A percentile compares a stretch with the other conserved stretches of the same genome.
Conservation (phyloP, 2,113 vertebrate genomes). For the Cephalopholis sonnerati region DNA sequence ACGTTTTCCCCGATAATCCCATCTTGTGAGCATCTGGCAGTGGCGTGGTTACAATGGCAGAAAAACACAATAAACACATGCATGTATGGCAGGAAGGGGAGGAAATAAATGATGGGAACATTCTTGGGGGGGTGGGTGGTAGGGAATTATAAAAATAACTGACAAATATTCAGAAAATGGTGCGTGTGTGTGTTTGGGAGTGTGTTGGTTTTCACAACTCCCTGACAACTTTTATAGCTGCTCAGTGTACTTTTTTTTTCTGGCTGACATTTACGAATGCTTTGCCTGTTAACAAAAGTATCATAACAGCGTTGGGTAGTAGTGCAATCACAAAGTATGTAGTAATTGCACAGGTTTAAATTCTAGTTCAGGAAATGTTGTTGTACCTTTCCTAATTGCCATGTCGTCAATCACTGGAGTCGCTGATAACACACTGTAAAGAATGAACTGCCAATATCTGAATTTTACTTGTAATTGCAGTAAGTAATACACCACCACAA, state of each 20-base stretch:
- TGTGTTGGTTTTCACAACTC: constrained; percentile 21
- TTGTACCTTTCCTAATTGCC: constrained; percentile 31
- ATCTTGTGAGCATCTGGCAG: constrained; percentile 81
- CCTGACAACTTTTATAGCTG: constrained; percentile 30
- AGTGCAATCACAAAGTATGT: constrained; percentile 20
- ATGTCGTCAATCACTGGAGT: constrained; percentile 42
- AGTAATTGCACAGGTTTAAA: constrained; percentile 40
- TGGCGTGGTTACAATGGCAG: constrained; percentile 66
- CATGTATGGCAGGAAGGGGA: constrained; percentile 57
- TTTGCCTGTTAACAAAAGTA: constrained; percentile 27
- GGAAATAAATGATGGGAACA: constrained; percentile 64
- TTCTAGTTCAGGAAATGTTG: constrained; percentile 41
- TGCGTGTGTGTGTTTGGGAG: neutral
- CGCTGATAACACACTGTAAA: constrained; percentile 22
- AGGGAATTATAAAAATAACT: constrained; percentile 42
- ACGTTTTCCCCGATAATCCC: constrained; percentile 83
- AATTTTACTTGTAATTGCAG: constrained; percentile 19
- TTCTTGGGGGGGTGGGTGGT: constrained; percentile 10
- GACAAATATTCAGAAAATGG: constrained; percentile 37
- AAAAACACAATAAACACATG: constrained; percentile 76
- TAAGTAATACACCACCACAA: constrained; percentile 6
- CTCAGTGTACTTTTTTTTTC: neutral
- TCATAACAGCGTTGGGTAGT: neutral
- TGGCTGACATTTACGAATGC: neutral
- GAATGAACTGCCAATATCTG: constrained; percentile 16